A percentile compares a stretch with the other conserved stretches of the same genome.
Evolutionary conservation across 2,113 vertebrate species (phyloP).

Genomic region (Dendrocopos noguchii): DNA sequence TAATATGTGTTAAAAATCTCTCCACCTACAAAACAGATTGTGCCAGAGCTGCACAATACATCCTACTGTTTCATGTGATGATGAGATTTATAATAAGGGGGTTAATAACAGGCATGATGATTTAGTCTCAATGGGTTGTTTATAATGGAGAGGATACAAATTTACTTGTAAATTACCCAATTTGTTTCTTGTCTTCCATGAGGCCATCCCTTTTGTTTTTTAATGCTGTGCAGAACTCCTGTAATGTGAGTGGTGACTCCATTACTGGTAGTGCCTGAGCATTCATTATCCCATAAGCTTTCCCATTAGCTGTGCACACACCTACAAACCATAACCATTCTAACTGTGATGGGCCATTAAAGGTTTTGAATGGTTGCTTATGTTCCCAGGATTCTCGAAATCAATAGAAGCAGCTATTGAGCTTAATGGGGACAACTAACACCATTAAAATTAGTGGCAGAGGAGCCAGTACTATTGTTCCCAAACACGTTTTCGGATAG

Average conservation of each 20-base stretch:
- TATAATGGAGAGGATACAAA: background rate
- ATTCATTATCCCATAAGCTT: conserved; percentile 3
- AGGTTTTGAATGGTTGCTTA: conserved; percentile 23
- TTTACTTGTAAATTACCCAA: background rate
- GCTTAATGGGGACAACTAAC: background rate
- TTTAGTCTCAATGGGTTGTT: background rate
- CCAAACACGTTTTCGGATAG: background rate
- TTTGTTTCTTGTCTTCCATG: background rate
- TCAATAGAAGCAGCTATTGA: background rate
- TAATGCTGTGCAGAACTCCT: background rate
- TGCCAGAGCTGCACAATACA: background rate
- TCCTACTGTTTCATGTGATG: background rate
- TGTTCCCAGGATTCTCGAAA: conserved; percentile 5
- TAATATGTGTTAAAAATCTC: background rate
- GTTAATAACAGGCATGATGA: background rate
- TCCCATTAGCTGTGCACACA: background rate
- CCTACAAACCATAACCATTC: background rate
- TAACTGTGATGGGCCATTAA: background rate
- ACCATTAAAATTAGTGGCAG: background rate
- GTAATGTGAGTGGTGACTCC: background rate
- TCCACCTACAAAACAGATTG: background rate
- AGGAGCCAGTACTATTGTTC: background rate
- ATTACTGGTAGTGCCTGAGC: background rate
- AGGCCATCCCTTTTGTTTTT: background rate
- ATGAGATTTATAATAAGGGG: background rate